These are phyloP conservation scores for Lissocephala sabroskyi DNA, from an alignment of 2,888 invertebrate genomes.

Conservation along the genomic window DNA sequence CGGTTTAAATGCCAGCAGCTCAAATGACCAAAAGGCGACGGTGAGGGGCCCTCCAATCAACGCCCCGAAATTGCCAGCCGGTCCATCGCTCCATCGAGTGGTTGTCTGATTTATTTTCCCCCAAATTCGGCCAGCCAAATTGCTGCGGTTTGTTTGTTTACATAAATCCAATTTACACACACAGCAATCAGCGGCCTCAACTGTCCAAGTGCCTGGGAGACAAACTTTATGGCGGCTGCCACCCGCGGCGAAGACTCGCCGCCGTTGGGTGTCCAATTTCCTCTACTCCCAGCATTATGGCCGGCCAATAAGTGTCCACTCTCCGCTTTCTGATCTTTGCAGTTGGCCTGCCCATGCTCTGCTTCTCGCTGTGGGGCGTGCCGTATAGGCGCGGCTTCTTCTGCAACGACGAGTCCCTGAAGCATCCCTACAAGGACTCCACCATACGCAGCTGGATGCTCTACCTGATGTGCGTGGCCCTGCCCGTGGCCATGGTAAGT, in stretches of 20 bases:
- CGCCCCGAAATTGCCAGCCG: too few relatives aligned
- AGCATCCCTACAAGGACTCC: constrained; percentile 88
- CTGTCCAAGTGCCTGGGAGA: constrained; percentile 11
- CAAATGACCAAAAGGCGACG: too few relatives aligned
- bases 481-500: constrained; percentile 84
- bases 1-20: too few relatives aligned
- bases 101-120: too few relatives aligned
- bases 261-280: neutral
- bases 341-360: constrained; percentile 84
- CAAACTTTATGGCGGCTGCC: too few relatives aligned
- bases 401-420: constrained; percentile 93
- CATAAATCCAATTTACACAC: constrained; percentile 39
- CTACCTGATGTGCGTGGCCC: constrained; percentile 82
- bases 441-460: constrained; percentile 86
- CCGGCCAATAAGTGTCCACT: too few relatives aligned
- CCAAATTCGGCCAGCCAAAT: constrained; percentile 8
- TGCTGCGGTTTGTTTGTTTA: constrained; percentile 41
- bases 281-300: too few relatives aligned
- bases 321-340: too few relatives aligned
- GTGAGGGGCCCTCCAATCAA: too few relatives aligned
- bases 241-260: too few relatives aligned
- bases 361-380: constrained; percentile 80
- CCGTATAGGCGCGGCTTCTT: constrained; percentile 92
- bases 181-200: constrained; percentile 40
- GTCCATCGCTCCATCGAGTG: too few relatives aligned